Conservation (phyloP, 2,113 vertebrate genomes). For the Trichechus manatus region DNA sequence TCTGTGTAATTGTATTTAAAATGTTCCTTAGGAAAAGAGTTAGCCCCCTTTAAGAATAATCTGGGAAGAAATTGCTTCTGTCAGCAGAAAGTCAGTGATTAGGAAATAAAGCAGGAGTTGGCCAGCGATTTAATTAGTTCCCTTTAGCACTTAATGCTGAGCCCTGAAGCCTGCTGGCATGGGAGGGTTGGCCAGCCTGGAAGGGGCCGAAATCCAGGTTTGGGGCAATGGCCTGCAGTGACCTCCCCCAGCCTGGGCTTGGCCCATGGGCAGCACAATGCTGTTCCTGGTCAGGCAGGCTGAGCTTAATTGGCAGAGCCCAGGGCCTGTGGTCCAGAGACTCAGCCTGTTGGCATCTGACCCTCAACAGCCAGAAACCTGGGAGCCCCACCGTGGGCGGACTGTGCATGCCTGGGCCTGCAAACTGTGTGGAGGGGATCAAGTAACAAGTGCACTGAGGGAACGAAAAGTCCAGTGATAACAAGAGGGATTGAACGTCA, state of each 20-base stretch:
- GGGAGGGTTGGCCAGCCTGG: background rate
- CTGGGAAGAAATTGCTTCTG: slow-evolving; percentile 51
- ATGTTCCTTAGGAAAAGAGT: slow-evolving; percentile 53
- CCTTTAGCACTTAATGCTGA: background rate
- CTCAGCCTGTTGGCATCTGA: background rate
- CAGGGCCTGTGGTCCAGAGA: background rate
- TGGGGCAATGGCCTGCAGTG: background rate
- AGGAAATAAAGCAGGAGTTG: slow-evolving; percentile 34
- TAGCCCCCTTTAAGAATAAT: slow-evolving; percentile 63
- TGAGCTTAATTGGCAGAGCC: background rate
- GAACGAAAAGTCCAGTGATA: background rate
- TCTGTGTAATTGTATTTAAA: slow-evolving; percentile 62
- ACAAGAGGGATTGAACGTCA: background rate
- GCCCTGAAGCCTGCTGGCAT: background rate
- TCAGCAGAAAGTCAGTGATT: slow-evolving; percentile 65
- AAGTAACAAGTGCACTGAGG: too few species aligned
- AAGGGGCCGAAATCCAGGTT: background rate
- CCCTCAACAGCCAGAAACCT: background rate
- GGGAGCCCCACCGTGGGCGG: background rate
- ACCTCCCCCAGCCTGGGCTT: background rate
- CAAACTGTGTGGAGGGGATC: accelerated
- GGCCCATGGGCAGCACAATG: too few species aligned
- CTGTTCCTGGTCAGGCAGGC: background rate
- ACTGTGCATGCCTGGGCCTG: background rate
- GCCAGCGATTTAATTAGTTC: slow-evolving; percentile 51